These are phyloP conservation scores for Momotus momota DNA, from an alignment of 2,797 vertebrate genomes.

Conservation along the genomic window DNA sequence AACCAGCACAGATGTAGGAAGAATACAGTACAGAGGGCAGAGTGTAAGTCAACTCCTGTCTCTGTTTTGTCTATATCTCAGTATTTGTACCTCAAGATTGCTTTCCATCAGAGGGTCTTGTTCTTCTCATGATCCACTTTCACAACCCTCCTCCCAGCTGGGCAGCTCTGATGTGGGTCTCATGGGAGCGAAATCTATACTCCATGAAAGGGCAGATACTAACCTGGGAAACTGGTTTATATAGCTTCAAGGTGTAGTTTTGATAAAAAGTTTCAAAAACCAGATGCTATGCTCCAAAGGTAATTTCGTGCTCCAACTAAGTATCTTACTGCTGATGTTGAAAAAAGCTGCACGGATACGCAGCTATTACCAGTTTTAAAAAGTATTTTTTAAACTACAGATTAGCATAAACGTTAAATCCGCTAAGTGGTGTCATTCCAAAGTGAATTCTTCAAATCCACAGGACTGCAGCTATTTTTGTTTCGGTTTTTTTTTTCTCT, in stretches of 20 bases:
- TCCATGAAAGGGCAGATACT: not conserved
- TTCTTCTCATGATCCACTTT: not conserved
- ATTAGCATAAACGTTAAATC: not conserved
- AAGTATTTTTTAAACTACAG: not conserved
- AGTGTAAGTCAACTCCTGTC: not conserved
- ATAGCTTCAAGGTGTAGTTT: not conserved
- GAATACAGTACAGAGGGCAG: not conserved
- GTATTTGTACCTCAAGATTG: not conserved
- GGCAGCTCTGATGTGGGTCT: not conserved
- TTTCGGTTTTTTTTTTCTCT: rapidly evolving
- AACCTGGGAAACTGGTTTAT: not conserved
- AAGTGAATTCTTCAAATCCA: not conserved
- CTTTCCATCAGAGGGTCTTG: not conserved
- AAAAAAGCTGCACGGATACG: not conserved
- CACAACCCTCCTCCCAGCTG: rapidly evolving
- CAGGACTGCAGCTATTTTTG: not conserved
- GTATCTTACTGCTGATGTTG: not conserved
- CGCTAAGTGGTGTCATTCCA: rapidly evolving
- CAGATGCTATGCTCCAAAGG: not conserved
- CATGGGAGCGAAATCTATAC: rapidly evolving
- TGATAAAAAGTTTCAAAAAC: not conserved
- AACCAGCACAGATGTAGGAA: not conserved
- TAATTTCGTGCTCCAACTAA: not conserved
- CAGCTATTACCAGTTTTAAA: not conserved
- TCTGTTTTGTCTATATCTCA: not conserved